Percentiles rank a stretch among this genome's conserved stretches.
Conservation (phyloP, 1,140 invertebrate genomes). For the Anagrus nilaparvatae region DNA sequence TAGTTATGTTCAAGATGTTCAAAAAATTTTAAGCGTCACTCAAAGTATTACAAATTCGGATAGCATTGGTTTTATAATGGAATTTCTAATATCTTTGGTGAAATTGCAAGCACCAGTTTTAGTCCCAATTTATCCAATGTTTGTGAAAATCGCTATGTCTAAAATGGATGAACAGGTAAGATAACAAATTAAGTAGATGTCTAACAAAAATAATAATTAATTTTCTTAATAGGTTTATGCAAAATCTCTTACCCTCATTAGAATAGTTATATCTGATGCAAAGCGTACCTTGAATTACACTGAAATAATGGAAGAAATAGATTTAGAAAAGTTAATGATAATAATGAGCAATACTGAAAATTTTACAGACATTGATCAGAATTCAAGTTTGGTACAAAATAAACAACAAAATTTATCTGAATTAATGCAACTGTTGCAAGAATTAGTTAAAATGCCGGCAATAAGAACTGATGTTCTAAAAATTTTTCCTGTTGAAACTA, state of each 20-base stretch:
- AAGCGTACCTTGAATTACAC: slow-evolving; percentile 17
- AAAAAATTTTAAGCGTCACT: slow-evolving; percentile 26
- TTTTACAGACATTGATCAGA: too few species aligned
- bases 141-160: slow-evolving; percentile 38
- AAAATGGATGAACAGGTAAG: slow-evolving; percentile 38
- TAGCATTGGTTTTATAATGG: slow-evolving; percentile 39
- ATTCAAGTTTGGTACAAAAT: too few species aligned
- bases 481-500: slow-evolving; percentile 28
- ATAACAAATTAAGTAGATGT: slow-evolving; percentile 5
- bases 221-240: slow-evolving; percentile 25
- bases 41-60: slow-evolving; percentile 34
- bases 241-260: slow-evolving; percentile 33
- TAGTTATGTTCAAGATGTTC: slow-evolving; percentile 29
- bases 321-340: slow-evolving; percentile 31
- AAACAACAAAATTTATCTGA: slow-evolving; percentile 25
- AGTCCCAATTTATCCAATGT: slow-evolving; percentile 31
- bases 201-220: neutral
- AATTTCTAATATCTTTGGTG: slow-evolving; percentile 42
- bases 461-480: slow-evolving; percentile 31
- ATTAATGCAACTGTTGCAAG: slow-evolving; percentile 41
- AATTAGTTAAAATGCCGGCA: slow-evolving; percentile 33
- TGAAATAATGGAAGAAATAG: slow-evolving; percentile 29
- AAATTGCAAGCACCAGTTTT: slow-evolving; percentile 35
- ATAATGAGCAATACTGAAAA: too few species aligned
- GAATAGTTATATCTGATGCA: slow-evolving; percentile 29